Conservation (phyloP, 2,888 invertebrate species). For the Plebejus argus region DNA sequence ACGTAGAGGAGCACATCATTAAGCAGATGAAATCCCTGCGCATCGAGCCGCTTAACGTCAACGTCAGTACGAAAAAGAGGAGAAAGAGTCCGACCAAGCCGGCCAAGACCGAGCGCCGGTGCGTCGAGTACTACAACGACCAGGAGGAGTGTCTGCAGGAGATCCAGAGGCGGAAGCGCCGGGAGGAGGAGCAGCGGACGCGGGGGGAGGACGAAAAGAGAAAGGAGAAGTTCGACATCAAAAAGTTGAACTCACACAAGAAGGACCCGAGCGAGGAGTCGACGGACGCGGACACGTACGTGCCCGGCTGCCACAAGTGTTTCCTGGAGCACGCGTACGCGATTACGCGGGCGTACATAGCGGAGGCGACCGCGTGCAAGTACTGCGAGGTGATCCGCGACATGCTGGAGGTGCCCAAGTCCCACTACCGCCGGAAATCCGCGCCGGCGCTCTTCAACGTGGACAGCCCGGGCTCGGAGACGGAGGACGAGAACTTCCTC, state of each 20-base stretch:
- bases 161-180: conserved; percentile 63
- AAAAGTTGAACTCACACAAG: conserved; percentile 57
- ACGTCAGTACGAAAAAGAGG: conserved; percentile 59
- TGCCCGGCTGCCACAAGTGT: conserved; percentile 74
- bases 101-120: conserved; percentile 63
- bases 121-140: conserved; percentile 83
- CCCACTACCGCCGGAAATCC: conserved; percentile 75
- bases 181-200: conserved; percentile 62
- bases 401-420: conserved; percentile 68
- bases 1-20: conserved; percentile 74
- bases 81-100: conserved; percentile 69
- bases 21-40: conserved; percentile 75
- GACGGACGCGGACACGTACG: conserved; percentile 65
- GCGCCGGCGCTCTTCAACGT: conserved; percentile 79
- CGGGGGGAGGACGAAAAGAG: conserved; percentile 60
- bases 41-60: conserved; percentile 71
- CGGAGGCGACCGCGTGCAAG: conserved; percentile 68
- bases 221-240: conserved; percentile 65
- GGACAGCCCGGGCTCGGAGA: conserved; percentile 69
- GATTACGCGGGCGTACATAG: conserved; percentile 71
- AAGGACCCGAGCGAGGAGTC: conserved; percentile 72
- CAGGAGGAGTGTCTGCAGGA: conserved; percentile 82
- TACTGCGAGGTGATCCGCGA: conserved; percentile 76
- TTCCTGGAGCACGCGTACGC: conserved; percentile 76
- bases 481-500: conserved; percentile 69